phyloP scores from a whole-genome alignment of 2,797 vertebrate species.

The Graptemys geographica region DNA sequence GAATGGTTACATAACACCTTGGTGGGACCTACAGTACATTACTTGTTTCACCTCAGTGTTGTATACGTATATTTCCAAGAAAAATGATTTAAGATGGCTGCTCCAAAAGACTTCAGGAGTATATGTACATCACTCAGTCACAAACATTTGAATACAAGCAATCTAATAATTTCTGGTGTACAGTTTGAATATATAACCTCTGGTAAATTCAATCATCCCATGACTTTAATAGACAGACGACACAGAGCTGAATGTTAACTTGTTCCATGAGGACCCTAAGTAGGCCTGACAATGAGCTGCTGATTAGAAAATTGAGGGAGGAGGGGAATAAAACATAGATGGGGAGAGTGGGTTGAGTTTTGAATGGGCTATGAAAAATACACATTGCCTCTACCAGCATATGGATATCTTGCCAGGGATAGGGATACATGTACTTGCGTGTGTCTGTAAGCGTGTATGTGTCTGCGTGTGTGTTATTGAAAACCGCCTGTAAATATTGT shows the following conservation, averaged over 20 bases:
- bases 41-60: constrained; percentile 55
- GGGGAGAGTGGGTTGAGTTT: constrained; percentile 45
- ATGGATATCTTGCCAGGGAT: constrained; percentile 76
- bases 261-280: constrained; percentile 2
- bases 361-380: constrained; percentile 68
- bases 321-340: background rate
- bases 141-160: constrained; percentile 27
- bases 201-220: background rate
- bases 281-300: constrained; percentile 54
- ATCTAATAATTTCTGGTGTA: constrained; percentile 49
- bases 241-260: constrained; percentile 42
- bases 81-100: constrained; percentile 72
- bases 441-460: constrained; percentile 74
- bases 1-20: constrained; percentile 59
- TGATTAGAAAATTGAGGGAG: constrained; percentile 56
- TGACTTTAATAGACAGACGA: constrained; percentile 28
- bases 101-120: constrained; percentile 67
- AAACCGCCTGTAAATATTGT: constrained; percentile 85
- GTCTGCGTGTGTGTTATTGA: constrained; percentile 75
- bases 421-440: constrained; percentile 70
- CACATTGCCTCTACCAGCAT: constrained; percentile 81
- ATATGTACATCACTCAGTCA: constrained; percentile 44
- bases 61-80: background rate
- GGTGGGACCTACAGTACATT: constrained; percentile 49
- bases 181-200: constrained; percentile 66